Base-by-base conservation (phyloP, 2,888 invertebrate genomes). In the Pomacea canaliculata region DNA sequence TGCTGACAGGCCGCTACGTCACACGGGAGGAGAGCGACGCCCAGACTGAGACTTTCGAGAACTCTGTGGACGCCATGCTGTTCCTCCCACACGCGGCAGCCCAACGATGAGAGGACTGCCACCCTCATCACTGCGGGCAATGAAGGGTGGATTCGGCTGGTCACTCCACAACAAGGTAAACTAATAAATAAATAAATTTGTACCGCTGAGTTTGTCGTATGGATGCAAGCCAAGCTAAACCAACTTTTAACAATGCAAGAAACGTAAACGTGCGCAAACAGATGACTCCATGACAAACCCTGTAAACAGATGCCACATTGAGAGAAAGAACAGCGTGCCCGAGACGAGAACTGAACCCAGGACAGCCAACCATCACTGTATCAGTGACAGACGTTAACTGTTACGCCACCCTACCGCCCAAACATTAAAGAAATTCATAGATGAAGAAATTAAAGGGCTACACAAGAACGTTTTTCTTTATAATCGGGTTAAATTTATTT, bases 111-210 rank as follows among this genome's bases (percentile, higher is more conserved):
- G 59, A 37, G 12, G 63, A 76, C 70, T 13, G 73, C 95, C 16
- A 94, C 94, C 0, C 91, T 96, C 18, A 89, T 96, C 73, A 92
- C 96, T 0, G 93, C 95, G 0, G 90, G 96, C 80, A 95, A 95
- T 87, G 95, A 94, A 82, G 96, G 96, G 0, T 92, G 93, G 77
- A 92, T 91, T 10, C 95, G 96, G 91, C 93, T 96, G 96, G 95
- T 95, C 95, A 27, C 94, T 95, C 89, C 95, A 95, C 90, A 84
- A 76, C 7, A 74, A 78, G 74, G 74, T 74, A 7, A 56, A 10
- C 56, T 37, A 0, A 37, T 37, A 37, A 37, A 37, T 37, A 37
- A 37, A 23, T 12, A 27, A 19, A n/a, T n/a, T 37, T 67, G 27
- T 12, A 48, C 48, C 19, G 23, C 23, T 23, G 23, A 23, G 23